phyloP scores from a whole-genome alignment of 1,140 invertebrate species.

The Notospermus geniculatus region DNA sequence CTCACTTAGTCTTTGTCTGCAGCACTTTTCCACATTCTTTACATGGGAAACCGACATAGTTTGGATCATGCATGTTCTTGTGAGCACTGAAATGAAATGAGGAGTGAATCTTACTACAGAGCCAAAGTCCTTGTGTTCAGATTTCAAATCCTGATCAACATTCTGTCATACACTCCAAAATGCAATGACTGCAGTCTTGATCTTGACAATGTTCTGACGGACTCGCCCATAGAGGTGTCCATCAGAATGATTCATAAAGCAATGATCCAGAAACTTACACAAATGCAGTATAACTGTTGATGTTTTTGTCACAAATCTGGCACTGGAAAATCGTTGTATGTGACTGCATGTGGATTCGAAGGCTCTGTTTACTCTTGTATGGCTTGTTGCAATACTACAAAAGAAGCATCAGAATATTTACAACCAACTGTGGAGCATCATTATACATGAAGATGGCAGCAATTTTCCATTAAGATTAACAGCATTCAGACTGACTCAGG shows the following conservation, averaged over 20 bases:
- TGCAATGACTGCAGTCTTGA: too few relatives aligned
- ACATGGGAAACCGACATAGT: slow-evolving; percentile 6
- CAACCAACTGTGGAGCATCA: too few relatives aligned
- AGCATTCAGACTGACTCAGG: too few relatives aligned
- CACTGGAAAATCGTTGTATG: slow-evolving; percentile 7
- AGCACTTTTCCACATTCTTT: neutral
- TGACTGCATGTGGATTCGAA: slow-evolving; percentile 5
- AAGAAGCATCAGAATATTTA: too few relatives aligned
- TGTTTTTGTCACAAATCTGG: slow-evolving; percentile 9
- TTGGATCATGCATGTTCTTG: slow-evolving; percentile 5
- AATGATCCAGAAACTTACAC: slow-evolving; percentile 11
- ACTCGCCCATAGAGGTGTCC: too few relatives aligned
- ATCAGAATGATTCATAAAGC: too few relatives aligned
- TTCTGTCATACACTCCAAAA: too few relatives aligned
- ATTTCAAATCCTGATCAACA: too few relatives aligned
- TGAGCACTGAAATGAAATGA: neutral
- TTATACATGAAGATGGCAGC: too few relatives aligned
- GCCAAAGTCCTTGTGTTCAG: too few relatives aligned
- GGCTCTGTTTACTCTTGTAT: neutral
- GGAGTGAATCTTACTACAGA: neutral
- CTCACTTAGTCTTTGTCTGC: neutral
- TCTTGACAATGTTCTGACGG: too few relatives aligned
- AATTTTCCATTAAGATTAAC: too few relatives aligned
- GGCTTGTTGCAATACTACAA: slow-evolving; percentile 5
- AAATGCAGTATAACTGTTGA: slow-evolving; percentile 6